Base-by-base conservation (phyloP, 2,113 vertebrate species). In the Aegithalos caudatus region DNA sequence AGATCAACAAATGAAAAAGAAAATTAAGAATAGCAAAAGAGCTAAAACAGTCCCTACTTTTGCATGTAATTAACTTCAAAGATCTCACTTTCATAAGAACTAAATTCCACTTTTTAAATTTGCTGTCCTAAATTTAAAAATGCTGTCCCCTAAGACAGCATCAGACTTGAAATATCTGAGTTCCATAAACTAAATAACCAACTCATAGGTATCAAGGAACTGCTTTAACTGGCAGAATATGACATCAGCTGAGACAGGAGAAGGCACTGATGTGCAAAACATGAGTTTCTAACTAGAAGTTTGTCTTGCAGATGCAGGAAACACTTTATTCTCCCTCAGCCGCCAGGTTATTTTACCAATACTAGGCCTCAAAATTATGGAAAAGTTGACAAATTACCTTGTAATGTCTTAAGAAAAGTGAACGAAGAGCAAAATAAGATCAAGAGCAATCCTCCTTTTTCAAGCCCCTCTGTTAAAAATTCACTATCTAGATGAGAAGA, bases 351-450 rank as follows among this genome's bases (percentile, higher is more conserved):
- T 66, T 94, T 92, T 87, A 91, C 66, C 79, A 85, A 83, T 89
- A 92, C 18, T 35, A 37, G 65, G 47, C 65, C 53, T 92, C 95
- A 81, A 81, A 92, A 57, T 86, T 62, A 94, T 5, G 11, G 79
- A 93, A 69, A 82, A 61, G 74, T 95, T 87, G 74, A 90, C 90
- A 94, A 57, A 57, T 80, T 96, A 94, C 74, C 85, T 94, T 87
- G 60, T 42, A 86, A 38, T 51, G 64, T 86, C 71, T 94, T 40
- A 69, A 69, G 40, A 50, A 86, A 86, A 74, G 51, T 83, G 38
- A 96, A 94, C 9, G 35, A 92, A 95, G 29, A 85, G 42, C 78
- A 62, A 88, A 91, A 85, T 35, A 92, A 95, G 86, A 56, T 57
- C 81, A 92, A 95, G 86, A 85, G 42, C 61, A 91, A 96, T 11